These are phyloP conservation scores for Lycodopsis pacificus DNA, from an alignment of 2,797 vertebrate species.

Conservation along the genomic window DNA sequence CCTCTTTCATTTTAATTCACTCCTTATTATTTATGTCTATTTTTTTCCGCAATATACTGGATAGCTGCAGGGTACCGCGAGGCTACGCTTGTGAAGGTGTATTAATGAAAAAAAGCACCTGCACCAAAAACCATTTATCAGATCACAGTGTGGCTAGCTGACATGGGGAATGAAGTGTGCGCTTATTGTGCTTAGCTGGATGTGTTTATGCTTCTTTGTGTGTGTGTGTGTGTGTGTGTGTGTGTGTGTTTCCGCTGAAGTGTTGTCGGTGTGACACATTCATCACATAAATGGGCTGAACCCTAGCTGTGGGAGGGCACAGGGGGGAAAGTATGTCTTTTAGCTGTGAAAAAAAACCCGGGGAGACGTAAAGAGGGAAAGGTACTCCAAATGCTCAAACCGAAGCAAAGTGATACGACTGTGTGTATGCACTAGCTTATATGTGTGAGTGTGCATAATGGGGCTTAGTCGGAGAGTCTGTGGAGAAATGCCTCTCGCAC, in stretches of 20 bases:
- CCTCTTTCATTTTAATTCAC: constrained; percentile 27
- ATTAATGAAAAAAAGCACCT: constrained; percentile 68
- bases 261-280: constrained; percentile 67
- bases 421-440: constrained; percentile 24
- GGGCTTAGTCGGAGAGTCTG: constrained; percentile 47
- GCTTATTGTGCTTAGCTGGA: not conserved
- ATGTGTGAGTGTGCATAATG: constrained; percentile 55
- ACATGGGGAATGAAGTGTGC: constrained; percentile 35
- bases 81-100: constrained; percentile 36
- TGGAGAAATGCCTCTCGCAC: constrained; percentile 8
- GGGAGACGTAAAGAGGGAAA: not conserved
- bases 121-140: constrained; percentile 69
- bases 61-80: constrained; percentile 52
- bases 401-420: constrained; percentile 10
- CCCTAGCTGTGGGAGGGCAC: constrained; percentile 50
- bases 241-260: constrained; percentile 37
- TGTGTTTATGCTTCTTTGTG: constrained; percentile 27
- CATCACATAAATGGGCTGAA: constrained; percentile 72
- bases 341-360: constrained; percentile 20
- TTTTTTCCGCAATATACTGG: constrained; percentile 51
- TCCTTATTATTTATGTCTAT: constrained; percentile 33
- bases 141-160: constrained; percentile 55
- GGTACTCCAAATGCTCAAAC: constrained; percentile 3
- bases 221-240: constrained; percentile 28
- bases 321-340: constrained; percentile 38